A percentile compares a stretch with the other conserved stretches of the same genome.
Evolutionary conservation across 2,113 vertebrate genomes (phyloP).

Genomic region (Psittacus erithacus): DNA sequence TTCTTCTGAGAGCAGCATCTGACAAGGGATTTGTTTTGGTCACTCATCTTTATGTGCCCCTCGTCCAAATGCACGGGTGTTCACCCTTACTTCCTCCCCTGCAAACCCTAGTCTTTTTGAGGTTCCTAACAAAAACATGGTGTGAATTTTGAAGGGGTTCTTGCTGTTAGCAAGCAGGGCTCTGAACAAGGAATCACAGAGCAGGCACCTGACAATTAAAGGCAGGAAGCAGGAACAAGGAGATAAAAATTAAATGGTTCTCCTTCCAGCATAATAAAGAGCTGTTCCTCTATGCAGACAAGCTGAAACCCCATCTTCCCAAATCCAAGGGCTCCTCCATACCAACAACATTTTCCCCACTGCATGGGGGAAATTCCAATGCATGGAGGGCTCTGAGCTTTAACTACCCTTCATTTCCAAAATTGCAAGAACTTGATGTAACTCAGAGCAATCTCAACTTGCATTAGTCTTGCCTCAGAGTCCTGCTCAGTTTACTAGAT

Average conservation of each 20-base stretch:
- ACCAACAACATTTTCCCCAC: background rate
- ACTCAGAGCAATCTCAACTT: background rate
- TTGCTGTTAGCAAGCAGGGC: background rate
- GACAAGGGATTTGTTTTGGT: background rate
- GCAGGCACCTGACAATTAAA: background rate
- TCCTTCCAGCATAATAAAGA: background rate
- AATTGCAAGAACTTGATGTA: background rate
- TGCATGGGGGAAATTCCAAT: accelerated
- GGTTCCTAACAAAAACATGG: too few species aligned
- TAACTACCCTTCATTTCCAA: background rate
- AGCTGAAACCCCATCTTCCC: background rate
- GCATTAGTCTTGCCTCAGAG: background rate
- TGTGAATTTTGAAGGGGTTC: background rate
- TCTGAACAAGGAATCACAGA: background rate
- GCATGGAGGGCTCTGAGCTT: background rate
- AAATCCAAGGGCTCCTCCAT: background rate
- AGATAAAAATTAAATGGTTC: background rate
- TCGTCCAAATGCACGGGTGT: background rate
- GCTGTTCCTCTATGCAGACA: background rate
- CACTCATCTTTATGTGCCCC: background rate
- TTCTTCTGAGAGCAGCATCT: background rate
- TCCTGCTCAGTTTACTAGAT: background rate
- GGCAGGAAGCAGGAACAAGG: background rate
- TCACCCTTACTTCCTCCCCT: background rate
- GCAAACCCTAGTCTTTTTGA: background rate